A percentile compares a stretch with the other conserved stretches of the same genome.
These are phyloP conservation scores for Eurypyga helias DNA, from an alignment of 2,113 vertebrate species.

Conservation along the genomic window DNA sequence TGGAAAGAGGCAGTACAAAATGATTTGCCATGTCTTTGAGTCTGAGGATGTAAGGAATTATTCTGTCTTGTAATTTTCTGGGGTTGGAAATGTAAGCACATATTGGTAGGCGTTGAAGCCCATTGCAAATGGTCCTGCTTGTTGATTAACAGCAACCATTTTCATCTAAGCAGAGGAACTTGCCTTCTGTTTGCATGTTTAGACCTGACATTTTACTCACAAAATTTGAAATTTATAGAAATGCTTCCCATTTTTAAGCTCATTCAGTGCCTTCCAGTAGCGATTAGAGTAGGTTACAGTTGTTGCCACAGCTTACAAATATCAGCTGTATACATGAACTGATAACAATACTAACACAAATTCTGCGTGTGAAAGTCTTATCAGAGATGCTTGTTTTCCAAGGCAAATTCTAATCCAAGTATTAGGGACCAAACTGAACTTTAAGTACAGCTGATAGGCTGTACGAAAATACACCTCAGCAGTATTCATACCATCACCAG, in stretches of 20 bases:
- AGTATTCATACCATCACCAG: background rate
- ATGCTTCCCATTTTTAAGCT: background rate
- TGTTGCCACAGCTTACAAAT: background rate
- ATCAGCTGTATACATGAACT: background rate
- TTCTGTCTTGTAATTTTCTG: slow-evolving; percentile 4
- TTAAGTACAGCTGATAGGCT: background rate
- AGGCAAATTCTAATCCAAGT: background rate
- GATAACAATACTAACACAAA: background rate
- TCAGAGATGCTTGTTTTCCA: background rate
- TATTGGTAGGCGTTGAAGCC: background rate
- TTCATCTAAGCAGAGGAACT: background rate
- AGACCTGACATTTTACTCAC: background rate
- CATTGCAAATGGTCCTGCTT: background rate
- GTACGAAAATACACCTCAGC: background rate
- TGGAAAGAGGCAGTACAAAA: slow-evolving; percentile 95
- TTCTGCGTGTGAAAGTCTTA: background rate
- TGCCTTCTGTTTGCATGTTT: background rate
- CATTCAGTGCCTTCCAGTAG: background rate
- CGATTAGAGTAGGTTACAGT: background rate
- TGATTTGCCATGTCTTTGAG: slow-evolving; percentile 98
- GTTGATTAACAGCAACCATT: background rate
- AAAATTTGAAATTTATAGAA: background rate
- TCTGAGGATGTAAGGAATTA: slow-evolving; percentile 92
- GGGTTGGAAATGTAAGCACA: background rate
- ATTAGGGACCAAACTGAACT: background rate